Base-by-base conservation (phyloP, 1,140 invertebrate species). In the Akabosia matsudoensis region DNA sequence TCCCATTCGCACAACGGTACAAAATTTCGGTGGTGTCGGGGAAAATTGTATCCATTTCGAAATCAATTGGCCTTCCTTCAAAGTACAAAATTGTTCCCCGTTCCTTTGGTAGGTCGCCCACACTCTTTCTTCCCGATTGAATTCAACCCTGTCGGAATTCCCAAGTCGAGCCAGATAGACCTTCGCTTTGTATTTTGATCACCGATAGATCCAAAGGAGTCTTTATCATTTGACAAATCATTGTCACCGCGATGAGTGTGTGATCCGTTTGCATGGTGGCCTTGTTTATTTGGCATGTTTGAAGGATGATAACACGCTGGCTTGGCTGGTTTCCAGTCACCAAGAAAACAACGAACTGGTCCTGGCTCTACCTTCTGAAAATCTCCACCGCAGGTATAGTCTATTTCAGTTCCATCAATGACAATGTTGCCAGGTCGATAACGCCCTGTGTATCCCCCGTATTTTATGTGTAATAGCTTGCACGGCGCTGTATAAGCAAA, bases 11-110 rank as follows among this genome's bases (percentile, higher is more conserved):
- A 82, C 93, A 94, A 79, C 91, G 90, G 83, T 93, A 94, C 0
- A 90, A 91, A 18, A 93, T 90, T 84, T 93, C 91, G 0, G 92
- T 92, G 0, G 91, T 91, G 81, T 93, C 91, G 7, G 91, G 89
- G 82, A 92, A 93, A 77, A 73, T 80, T 22, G 74, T 61, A 18
- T 79, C 79, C 10, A 37, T 54, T 0, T 74, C 72, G 67, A 37
- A 76, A 33, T 81, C 80, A 18, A 81, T 33, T 0, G 80, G 78
- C 45, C 45, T 70, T 67, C 78, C 80, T 51, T 81, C 80, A 70
- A 79, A 30, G 37, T 79, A 78, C 0, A 64, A 70, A 75, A 79
- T 64, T 16, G 80, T 75, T 34, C 70, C 73, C 31, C 72, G 74
- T 54, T 79, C 78, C 51, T 76, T 77, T 2, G 80, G 80, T n/a